Conservation (phyloP, 2,797 vertebrate genomes). For the Typhlichthys eigenmanni region DNA sequence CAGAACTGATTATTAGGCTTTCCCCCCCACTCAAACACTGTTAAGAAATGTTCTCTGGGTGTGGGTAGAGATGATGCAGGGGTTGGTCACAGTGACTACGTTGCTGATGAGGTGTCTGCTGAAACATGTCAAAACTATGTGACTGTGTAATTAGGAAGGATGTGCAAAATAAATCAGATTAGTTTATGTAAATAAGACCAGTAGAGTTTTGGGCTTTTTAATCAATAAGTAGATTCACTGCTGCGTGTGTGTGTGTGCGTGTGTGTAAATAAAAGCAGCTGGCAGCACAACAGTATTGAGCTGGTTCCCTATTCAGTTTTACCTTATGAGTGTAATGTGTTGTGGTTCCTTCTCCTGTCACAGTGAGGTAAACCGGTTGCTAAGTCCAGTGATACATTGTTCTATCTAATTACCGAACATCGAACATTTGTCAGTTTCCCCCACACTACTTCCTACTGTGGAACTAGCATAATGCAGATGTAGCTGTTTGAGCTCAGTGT, state of each 20-base stretch:
- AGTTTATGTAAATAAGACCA: constrained; percentile 13
- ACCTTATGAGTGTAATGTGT: not conserved
- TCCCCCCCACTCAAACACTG: no score
- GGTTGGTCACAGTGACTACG: constrained; percentile 1
- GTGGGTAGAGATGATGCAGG: constrained; percentile 11
- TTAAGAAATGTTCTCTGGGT: not conserved
- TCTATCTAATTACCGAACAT: no score
- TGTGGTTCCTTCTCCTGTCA: not conserved
- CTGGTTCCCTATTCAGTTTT: not conserved
- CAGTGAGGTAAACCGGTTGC: not conserved
- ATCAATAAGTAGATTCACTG: constrained; percentile 4
- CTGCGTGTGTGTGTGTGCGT: not conserved
- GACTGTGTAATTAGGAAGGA: constrained; percentile 38
- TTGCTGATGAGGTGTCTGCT: constrained; percentile 10
- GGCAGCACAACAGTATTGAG: constrained; percentile 3
- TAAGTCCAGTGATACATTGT: no score
- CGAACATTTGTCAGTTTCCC: not conserved
- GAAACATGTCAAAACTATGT: constrained; percentile 33
- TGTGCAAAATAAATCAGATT: constrained; percentile 44
- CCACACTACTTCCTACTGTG: constrained; percentile 1
- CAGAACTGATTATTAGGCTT: no score
- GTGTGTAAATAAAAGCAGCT: not conserved
- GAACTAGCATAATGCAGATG: not conserved
- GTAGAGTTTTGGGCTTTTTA: constrained; percentile 24
- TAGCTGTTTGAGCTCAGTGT: not conserved